These are phyloP conservation scores for Bemisia tabaci DNA, from an alignment of 1,140 invertebrate genomes.

Conservation along the genomic window DNA sequence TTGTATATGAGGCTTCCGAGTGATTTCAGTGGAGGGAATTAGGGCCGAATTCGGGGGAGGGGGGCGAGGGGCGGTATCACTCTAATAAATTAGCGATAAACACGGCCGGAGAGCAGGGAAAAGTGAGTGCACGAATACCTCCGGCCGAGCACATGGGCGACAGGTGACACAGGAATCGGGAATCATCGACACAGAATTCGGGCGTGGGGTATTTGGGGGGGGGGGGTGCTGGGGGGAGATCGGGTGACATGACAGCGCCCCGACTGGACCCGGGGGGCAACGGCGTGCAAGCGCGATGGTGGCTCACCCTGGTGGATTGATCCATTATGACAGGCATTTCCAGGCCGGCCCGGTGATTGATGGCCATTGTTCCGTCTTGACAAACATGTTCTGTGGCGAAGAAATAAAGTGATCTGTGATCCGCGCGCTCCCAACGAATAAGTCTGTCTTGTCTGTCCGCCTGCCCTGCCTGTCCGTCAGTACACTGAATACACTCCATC, in stretches of 20 bases:
- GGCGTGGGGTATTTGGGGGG: background rate
- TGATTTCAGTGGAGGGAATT: background rate
- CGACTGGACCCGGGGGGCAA: too few species aligned
- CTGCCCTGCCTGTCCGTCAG: background rate
- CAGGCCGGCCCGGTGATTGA: background rate
- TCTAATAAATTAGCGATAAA: background rate
- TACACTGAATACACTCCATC: background rate
- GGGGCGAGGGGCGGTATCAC: background rate
- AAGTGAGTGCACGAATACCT: background rate
- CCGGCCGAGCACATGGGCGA: background rate
- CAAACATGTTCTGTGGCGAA: background rate
- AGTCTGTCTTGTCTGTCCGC: background rate
- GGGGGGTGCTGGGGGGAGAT: background rate
- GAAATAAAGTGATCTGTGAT: background rate
- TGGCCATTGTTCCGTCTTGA: background rate
- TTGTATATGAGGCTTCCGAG: too few species aligned
- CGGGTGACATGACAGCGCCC: background rate
- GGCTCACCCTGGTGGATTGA: background rate
- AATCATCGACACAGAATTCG: background rate
- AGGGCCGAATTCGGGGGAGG: background rate
- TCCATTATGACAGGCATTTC: background rate
- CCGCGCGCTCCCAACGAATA: background rate
- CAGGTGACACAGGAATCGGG: background rate
- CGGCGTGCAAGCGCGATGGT: background rate
- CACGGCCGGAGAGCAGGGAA: background rate